Percentiles rank a stretch among this genome's conserved stretches.
phyloP scores from a whole-genome alignment of 2,888 invertebrate species.

The Linnaemya vulpina region DNA sequence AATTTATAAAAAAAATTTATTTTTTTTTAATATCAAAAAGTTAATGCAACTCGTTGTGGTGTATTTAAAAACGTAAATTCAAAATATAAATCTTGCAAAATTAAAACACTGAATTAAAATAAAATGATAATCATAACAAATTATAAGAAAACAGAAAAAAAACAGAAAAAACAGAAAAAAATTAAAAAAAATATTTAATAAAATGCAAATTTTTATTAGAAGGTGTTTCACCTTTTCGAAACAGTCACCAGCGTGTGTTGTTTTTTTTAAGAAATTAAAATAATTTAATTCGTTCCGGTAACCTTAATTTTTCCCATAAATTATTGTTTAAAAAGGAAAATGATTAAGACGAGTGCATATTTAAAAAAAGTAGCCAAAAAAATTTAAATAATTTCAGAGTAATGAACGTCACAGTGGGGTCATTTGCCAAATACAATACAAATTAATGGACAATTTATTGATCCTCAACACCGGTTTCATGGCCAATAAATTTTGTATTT shows the following conservation, averaged over 20 bases:
- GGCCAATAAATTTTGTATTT: background rate
- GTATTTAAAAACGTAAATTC: background rate
- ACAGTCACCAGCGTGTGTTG: constrained; percentile 10
- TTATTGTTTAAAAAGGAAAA: constrained; percentile 5
- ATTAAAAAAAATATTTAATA: constrained; percentile 16
- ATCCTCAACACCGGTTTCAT: background rate
- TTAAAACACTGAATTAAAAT: background rate
- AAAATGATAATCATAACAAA: constrained; percentile 5
- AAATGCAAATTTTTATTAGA: background rate
- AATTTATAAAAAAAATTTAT: background rate
- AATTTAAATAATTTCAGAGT: background rate
- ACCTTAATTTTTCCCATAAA: constrained; percentile 11
- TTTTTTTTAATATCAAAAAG: too few relatives aligned
- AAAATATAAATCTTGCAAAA: background rate
- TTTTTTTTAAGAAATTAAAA: background rate
- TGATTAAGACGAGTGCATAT: background rate
- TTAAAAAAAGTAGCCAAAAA: background rate
- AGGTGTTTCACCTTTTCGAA: constrained; percentile 24
- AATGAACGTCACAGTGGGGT: constrained; percentile 32
- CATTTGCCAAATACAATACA: background rate
- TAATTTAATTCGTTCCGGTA: constrained; percentile 37
- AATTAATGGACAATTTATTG: background rate
- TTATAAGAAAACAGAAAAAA: background rate
- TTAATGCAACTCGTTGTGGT: constrained; percentile 3
- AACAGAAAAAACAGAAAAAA: too few relatives aligned